A percentile compares a stretch with the other conserved stretches of the same genome.
Evolutionary conservation across 2,888 invertebrate species (phyloP).

Genomic region (Apotomis turbidana): DNA sequence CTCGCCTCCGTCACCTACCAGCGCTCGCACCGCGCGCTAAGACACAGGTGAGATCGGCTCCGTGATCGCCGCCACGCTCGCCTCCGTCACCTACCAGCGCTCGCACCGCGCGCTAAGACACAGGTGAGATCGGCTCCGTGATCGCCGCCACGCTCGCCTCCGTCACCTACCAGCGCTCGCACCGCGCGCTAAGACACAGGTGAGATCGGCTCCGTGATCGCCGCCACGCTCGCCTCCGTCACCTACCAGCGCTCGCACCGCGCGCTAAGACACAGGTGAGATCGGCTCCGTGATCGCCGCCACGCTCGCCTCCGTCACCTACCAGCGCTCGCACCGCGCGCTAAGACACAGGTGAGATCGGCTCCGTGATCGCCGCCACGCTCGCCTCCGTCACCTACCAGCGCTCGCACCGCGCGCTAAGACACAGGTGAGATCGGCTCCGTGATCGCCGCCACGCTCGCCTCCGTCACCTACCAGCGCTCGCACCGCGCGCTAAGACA

Average conservation of each 20-base stretch:
- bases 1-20: slow-evolving; percentile 74
- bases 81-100: slow-evolving; percentile 69
- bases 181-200: slow-evolving; percentile 54
- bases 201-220: slow-evolving; percentile 79
- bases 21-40: slow-evolving; percentile 48
- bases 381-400: slow-evolving; percentile 74
- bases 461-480: slow-evolving; percentile 69
- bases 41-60: slow-evolving; percentile 81
- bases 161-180: slow-evolving; percentile 62
- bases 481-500: slow-evolving; percentile 46
- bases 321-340: slow-evolving; percentile 55
- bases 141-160: slow-evolving; percentile 79
- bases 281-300: slow-evolving; percentile 81
- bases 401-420: slow-evolving; percentile 48
- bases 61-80: slow-evolving; percentile 77
- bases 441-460: slow-evolving; percentile 77
- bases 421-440: slow-evolving; percentile 81
- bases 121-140: slow-evolving; percentile 79
- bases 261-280: slow-evolving; percentile 64
- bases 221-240: slow-evolving; percentile 75
- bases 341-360: slow-evolving; percentile 74
- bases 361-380: slow-evolving; percentile 79
- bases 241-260: slow-evolving; percentile 60
- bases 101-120: slow-evolving; percentile 46
- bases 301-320: slow-evolving; percentile 73